These are phyloP conservation scores for Omphaloscelis lunosa DNA, from an alignment of 2,888 invertebrate genomes.

Conservation along the genomic window DNA sequence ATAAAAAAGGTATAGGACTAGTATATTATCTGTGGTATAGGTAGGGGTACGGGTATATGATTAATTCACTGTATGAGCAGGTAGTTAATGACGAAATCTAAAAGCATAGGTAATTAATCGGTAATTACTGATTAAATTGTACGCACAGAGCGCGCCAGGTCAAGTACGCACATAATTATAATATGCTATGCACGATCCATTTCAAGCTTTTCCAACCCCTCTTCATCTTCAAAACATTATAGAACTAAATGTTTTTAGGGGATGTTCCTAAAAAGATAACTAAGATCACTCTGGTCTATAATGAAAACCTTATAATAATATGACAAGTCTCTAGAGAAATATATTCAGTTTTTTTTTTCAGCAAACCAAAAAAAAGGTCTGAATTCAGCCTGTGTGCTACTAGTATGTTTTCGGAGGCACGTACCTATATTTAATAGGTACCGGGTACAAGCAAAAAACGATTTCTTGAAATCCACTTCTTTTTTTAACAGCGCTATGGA, in stretches of 20 bases:
- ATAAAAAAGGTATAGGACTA: too few relatives aligned
- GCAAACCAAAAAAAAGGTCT: neutral
- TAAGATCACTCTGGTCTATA: neutral
- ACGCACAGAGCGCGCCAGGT: neutral
- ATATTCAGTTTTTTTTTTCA: neutral
- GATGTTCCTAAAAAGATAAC: neutral
- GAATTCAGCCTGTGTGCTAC: neutral
- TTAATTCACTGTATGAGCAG: conserved; percentile 31
- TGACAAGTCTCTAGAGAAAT: neutral
- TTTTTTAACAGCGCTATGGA: conserved; percentile 40
- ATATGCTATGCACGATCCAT: neutral
- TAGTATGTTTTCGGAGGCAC: neutral
- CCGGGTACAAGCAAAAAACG: conserved; percentile 35
- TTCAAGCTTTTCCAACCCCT: neutral
- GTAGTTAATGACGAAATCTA: neutral
- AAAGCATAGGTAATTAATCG: conserved; percentile 7
- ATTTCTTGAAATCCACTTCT: conserved; percentile 26
- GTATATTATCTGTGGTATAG: too few relatives aligned
- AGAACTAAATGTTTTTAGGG: neutral
- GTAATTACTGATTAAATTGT: conserved; percentile 14
- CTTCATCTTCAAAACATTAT: neutral
- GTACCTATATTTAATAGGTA: conserved; percentile 13
- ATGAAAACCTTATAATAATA: neutral
- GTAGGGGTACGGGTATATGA: neutral
- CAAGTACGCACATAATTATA: neutral